Percentiles rank a stretch among this genome's conserved stretches.
These are phyloP conservation scores for Chamaedrilus cognettii DNA, from an alignment of 2,888 invertebrate species.

Conservation along the genomic window DNA sequence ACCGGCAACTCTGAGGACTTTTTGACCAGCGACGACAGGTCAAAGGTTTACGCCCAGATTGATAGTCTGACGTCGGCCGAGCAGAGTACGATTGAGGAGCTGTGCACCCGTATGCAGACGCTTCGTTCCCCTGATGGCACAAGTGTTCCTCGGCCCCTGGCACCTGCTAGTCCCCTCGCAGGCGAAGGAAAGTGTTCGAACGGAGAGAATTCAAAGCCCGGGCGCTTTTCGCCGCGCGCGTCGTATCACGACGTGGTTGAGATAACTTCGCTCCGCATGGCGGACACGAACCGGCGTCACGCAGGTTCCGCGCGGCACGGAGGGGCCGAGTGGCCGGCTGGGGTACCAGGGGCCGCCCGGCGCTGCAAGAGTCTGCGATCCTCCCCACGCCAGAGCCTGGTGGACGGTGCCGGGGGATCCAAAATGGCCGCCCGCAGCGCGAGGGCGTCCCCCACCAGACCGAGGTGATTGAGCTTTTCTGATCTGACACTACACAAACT, in stretches of 20 bases:
- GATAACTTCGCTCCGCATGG: constrained; percentile 1
- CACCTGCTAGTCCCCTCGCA: not conserved
- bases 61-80: not conserved
- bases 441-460: constrained; percentile 10
- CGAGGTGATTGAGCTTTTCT: no score
- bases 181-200: not conserved
- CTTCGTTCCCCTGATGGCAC: no score
- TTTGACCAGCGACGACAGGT: no score
- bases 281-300: not conserved
- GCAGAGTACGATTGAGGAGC: not conserved
- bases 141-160: no score
- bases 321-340: not conserved
- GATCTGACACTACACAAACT: no score
- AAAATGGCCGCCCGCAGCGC: not conserved
- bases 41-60: not conserved
- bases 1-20: no score
- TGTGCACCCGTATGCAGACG: not conserved
- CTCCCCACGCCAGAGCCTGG: constrained; percentile 8
- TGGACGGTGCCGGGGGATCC: not conserved
- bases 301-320: not conserved
- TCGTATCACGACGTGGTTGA: constrained; percentile 9
- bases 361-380: constrained; percentile 23
- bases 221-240: not conserved
- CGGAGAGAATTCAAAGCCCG: not conserved
- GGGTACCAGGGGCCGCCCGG: no score